phyloP scores from a whole-genome alignment of 2,113 vertebrate genomes.

The Eurypyga helias region DNA sequence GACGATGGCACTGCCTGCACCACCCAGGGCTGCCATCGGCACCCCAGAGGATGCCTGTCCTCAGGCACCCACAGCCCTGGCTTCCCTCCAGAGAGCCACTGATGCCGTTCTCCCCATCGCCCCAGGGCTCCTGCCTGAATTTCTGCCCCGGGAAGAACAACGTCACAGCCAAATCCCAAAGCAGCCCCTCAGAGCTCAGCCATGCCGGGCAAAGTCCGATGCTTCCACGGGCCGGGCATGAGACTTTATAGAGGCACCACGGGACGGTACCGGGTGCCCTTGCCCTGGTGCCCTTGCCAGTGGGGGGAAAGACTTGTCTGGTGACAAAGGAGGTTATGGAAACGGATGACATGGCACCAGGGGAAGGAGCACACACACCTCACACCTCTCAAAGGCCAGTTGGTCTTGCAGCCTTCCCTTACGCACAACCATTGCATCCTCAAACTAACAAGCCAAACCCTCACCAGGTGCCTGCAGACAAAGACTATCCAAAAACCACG shows the following conservation, averaged over 20 bases:
- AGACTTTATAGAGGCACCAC: background rate
- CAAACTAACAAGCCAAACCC: background rate
- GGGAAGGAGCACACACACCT: background rate
- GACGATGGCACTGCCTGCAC: background rate
- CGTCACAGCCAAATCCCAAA: background rate
- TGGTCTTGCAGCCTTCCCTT: rapidly evolving
- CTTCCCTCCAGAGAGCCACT: rapidly evolving
- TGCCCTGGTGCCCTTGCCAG: too few species aligned
- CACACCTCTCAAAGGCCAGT: background rate
- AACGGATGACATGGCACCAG: rapidly evolving
- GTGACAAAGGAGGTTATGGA: background rate
- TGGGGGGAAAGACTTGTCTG: too few species aligned
- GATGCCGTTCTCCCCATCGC: background rate
- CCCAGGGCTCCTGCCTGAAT: background rate
- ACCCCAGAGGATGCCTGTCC: background rate
- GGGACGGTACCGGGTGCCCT: too few species aligned
- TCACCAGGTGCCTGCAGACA: background rate
- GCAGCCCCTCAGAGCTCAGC: background rate
- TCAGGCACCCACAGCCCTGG: background rate
- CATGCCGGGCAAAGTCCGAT: background rate
- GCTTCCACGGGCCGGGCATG: rapidly evolving
- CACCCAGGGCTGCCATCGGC: background rate
- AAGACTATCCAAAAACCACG: background rate
- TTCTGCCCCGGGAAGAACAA: background rate
- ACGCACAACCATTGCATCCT: background rate